Base-by-base conservation (phyloP, 2,113 vertebrate genomes). In the Pitta sordida region DNA sequence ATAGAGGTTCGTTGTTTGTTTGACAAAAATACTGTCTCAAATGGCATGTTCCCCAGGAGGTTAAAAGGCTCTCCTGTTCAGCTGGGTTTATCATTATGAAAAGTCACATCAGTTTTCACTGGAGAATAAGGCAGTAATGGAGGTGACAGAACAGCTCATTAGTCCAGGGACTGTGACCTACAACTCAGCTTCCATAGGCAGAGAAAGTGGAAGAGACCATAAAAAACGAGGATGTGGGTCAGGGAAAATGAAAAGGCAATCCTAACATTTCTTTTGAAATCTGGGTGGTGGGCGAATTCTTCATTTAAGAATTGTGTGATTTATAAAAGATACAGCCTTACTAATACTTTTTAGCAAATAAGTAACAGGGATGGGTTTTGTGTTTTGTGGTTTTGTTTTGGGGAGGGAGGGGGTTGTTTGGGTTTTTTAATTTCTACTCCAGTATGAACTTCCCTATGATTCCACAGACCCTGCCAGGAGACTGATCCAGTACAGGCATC, bases 131-230 rank as follows among this genome's bases (percentile, higher is more conserved):
- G 15, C 15, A 52, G 48, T 39, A 46, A 52, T 44, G 70, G 46
- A 80, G 20, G 11, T 36, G 56, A 77, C 9, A 3, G 53, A 92
- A 56, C 14, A 4, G 5, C 59, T 92, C 41, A 41, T 90, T 83
- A 77, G 18, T 24, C 19, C 24, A 11, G 78, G 19, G 36, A 79
- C 36, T 0, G 0, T n/a, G 36, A 79, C 19, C 29, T 4, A 10
- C 9, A 19, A 53, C 13, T 49, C 37, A 18, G 17, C 34, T 67
- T 74, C 34, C 48, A 27, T 5, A 23, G 48, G 70, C 43, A 82
- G 43, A 2, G 9, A 39, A 69, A 16, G 70, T 19, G 11, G 58
- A 64, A 83, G 53, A 82, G 22, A 22, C 0, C 2, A 43, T 46
- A 68, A 68, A 86, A 93, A 60, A 2, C 29, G 34, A 2, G 3